Conservation (phyloP, 2,797 vertebrate genomes). For the Streptopelia turtur region DNA sequence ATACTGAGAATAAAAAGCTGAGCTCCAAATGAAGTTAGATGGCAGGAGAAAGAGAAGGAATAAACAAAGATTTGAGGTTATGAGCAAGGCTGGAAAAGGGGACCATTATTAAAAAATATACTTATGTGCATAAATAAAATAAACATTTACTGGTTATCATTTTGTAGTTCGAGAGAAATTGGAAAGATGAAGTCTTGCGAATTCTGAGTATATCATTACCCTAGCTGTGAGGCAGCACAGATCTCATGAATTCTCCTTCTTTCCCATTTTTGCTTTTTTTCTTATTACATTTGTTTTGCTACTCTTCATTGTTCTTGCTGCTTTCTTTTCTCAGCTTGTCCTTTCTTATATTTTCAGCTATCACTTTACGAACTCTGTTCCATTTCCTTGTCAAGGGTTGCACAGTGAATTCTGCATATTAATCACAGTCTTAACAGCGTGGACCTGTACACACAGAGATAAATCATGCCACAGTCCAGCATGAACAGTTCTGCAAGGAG, state of each 20-base stretch:
- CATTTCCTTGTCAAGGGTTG: not conserved
- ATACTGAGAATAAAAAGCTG: not conserved
- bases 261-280: not conserved
- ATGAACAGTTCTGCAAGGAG: not conserved
- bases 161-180: not conserved
- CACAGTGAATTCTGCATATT: not conserved
- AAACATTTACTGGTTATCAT: not conserved
- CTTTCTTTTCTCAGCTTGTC: slow-evolving; percentile 18
- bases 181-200: not conserved
- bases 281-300: not conserved
- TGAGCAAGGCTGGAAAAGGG: not conserved
- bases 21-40: not conserved
- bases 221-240: not conserved
- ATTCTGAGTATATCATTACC: not conserved
- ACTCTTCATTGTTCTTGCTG: not conserved
- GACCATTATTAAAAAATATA: not conserved
- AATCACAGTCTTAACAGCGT: not conserved
- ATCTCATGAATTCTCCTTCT: not conserved
- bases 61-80: not conserved
- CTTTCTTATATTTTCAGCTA: not conserved
- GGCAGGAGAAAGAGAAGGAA: not conserved
- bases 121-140: not conserved
- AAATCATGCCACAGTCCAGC: not conserved
- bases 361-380: not conserved
- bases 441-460: not conserved